Base-by-base conservation (phyloP, 2,113 vertebrate species). In the Semicossyphus pulcher region DNA sequence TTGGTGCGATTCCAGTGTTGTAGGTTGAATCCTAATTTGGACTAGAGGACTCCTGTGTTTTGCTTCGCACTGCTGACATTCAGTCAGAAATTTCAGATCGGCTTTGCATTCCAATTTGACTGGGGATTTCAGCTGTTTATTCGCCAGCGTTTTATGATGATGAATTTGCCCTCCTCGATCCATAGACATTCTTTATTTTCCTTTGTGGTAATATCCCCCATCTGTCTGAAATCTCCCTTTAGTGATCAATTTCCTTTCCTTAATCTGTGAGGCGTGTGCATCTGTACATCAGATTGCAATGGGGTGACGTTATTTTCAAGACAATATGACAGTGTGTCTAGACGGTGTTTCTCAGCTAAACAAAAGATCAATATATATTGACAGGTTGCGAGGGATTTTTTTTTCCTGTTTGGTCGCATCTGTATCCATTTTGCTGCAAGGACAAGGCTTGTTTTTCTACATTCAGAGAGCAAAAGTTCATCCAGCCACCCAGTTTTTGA, bases 321-420 rank as follows among this genome's bases (percentile, higher is more conserved):
- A 85, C 72, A 74, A 28, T 44, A 72, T 63, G 41, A 44, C 81
- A 16, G 25, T 25, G 53, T 66, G 91, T 91, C 88, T 91, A 89
- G 89, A 89, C 86, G 10, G 14, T 45, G 54, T 70, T 90, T 66
- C 80, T 74, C 76, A 52, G 74, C 54, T 41, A 78, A 86, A 77
- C 80, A 78, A 71, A 66, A 61, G 62, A 89, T 91, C 90, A 4
- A 89, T 92, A 83, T 12, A 9, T 89, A 93, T 91, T 78, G 88
- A 92, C 84, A 70, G 59, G 26, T 71, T 26, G 9, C n/a, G 32
- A 48, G 14, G 34, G 42, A 12, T 58, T 63, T 66, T 51, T 52
- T 39, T 73, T 68, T 1, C 18, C n/a, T 28, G 16, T 63, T 52
- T 56, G 10, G 23, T 63, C 5, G 5, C 48, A 28, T 72, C 47